These are phyloP conservation scores for Albula glossodonta DNA, from an alignment of 2,113 vertebrate species.

Conservation along the genomic window DNA sequence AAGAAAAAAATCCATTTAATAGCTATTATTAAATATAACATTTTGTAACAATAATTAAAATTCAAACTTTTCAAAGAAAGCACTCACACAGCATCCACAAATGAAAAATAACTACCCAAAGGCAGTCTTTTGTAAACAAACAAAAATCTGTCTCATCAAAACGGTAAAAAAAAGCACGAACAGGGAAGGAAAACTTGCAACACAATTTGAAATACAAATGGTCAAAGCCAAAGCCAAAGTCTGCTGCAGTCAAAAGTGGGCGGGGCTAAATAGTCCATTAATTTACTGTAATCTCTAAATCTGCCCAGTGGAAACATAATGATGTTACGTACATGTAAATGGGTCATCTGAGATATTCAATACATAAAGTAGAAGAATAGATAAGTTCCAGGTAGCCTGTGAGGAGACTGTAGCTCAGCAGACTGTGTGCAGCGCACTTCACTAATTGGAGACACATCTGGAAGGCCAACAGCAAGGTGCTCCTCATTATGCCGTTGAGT, in stretches of 20 bases:
- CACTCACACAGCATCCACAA: background rate
- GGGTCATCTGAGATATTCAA: background rate
- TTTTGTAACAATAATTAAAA: background rate
- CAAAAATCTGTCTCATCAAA: too few species aligned
- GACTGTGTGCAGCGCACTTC: background rate
- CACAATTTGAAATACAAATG: background rate
- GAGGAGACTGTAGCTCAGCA: background rate
- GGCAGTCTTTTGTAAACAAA: background rate
- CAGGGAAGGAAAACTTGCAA: background rate
- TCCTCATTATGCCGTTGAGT: conserved; percentile 17
- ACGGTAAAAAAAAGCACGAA: too few species aligned
- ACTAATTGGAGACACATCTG: background rate
- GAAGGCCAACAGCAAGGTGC: conserved; percentile 4
- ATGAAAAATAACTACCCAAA: background rate
- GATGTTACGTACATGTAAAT: conserved; percentile 1
- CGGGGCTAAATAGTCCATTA: background rate
- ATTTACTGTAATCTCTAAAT: conserved; percentile 8
- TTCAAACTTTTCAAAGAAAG: background rate
- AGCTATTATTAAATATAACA: background rate
- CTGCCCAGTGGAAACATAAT: background rate
- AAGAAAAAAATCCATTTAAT: background rate
- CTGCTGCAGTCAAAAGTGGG: background rate
- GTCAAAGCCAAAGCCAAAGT: background rate
- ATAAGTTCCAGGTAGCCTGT: background rate
- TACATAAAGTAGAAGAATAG: conserved; percentile 5